phyloP scores from a whole-genome alignment of 1,140 invertebrate genomes.

The Lucilia cuprina region DNA sequence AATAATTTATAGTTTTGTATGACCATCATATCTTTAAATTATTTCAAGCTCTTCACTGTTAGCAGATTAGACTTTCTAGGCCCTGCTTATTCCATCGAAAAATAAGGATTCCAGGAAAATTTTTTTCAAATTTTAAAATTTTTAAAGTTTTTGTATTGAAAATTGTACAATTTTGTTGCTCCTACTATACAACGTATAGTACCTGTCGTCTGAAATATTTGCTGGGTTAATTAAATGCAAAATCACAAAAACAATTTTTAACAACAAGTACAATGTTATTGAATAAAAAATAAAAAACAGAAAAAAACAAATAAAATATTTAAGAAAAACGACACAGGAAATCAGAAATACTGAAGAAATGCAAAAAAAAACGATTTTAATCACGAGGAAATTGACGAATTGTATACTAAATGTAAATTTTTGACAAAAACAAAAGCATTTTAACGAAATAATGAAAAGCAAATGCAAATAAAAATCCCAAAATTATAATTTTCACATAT shows the following conservation, averaged over 20 bases:
- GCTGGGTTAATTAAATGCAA: neutral
- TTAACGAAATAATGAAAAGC: neutral
- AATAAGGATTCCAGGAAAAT: no score
- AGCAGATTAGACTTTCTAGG: no score
- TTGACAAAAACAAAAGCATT: neutral
- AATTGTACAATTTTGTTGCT: no score
- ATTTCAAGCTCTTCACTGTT: no score
- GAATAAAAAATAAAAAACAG: no score
- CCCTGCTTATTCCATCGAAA: no score
- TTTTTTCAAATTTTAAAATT: no score
- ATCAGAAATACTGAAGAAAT: neutral
- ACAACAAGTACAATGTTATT: no score
- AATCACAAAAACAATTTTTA: neutral
- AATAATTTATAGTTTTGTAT: no score
- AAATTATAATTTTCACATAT: neutral
- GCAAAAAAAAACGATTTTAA: constrained; percentile 12
- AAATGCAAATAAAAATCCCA: neutral
- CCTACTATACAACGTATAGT: no score
- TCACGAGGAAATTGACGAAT: constrained; percentile 20
- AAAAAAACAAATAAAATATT: neutral
- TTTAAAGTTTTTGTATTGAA: no score
- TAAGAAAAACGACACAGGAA: constrained; percentile 21
- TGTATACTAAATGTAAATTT: neutral
- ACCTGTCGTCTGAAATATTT: neutral
- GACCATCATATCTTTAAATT: no score